Base-by-base conservation (phyloP, 2,888 invertebrate genomes). In the Dusona sp. region DNA sequence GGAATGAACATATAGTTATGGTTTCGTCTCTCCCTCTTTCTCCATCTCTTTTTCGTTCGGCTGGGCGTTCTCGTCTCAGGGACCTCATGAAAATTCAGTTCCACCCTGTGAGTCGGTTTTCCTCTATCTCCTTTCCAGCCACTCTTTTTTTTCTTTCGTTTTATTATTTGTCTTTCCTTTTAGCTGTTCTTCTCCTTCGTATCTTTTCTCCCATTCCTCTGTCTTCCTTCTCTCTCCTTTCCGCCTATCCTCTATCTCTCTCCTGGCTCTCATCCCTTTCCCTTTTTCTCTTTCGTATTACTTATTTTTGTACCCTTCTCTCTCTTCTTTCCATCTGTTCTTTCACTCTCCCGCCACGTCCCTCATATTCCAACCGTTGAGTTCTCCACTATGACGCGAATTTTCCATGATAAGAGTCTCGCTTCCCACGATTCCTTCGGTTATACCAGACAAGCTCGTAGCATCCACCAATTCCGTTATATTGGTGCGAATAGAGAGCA, bases 381-480 rank as follows among this genome's bases (percentile, higher is more conserved):
- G 16, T 19, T 33, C 51, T 81, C 51, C 48, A 13, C 75, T 67
- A 42, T 68, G 78, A 81, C 86, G 81, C 78, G 84, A 84, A 86
- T 84, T 84, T 84, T 84, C 80, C n/a, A 42, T 68, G 83, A 83
- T 86, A 73, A 80, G 80, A 84, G 84, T 84, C 74, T 77, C 84
- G 73, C 57, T 70, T 81, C 78, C 7, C 54, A n/a, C 16, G 38
- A 65, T 67, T 54, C 45, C 65, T 65, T 13, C 33, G 64, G 83
- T 67, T 79, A 82, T 81, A 72, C 86, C 78, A 89, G 89, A 89
- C 87, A 88, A 89, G 87, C 89, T 88, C 84, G 84, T 83, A 75
- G 89, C 86, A 88, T 88, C 90, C 89, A 90, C 88, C 90, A 89
- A 90, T 92, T 92, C 89, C 90, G 90, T 91, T 90, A 91, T 91